These are phyloP conservation scores for Sweltsa coloradensis DNA, from an alignment of 1,140 invertebrate genomes.

Conservation along the genomic window DNA sequence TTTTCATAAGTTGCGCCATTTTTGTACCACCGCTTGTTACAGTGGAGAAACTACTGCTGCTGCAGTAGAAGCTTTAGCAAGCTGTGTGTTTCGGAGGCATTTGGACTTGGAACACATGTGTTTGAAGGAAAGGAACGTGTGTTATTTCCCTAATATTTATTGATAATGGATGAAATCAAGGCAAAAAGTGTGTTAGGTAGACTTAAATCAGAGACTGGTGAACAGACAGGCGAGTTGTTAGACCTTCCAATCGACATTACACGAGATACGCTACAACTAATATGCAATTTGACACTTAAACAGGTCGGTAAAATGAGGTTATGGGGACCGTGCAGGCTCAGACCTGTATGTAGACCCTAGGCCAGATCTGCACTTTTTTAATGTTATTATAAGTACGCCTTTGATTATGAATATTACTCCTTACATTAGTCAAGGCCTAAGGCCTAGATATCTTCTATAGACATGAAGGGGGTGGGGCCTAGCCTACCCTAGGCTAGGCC, in stretches of 20 bases:
- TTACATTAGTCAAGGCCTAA: neutral
- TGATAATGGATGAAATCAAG: slow-evolving; percentile 15
- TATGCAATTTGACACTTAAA: slow-evolving; percentile 82
- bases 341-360: neutral
- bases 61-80: too few species aligned
- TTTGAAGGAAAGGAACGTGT: too few species aligned
- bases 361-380: neutral
- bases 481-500: too few species aligned
- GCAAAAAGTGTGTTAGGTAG: slow-evolving; percentile 43
- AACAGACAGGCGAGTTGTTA: slow-evolving; percentile 67
- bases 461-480: too few species aligned
- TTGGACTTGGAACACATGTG: too few species aligned
- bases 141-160: too few species aligned
- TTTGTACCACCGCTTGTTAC: too few species aligned
- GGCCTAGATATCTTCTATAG: too few species aligned
- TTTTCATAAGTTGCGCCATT: too few species aligned
- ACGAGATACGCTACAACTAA: slow-evolving; percentile 68
- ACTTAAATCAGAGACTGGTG: slow-evolving; percentile 80
- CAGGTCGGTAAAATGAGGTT: slow-evolving; percentile 38
- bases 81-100: too few species aligned
- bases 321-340: neutral
- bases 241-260: slow-evolving; percentile 64
- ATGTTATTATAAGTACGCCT: neutral
- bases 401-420: neutral
- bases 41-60: too few species aligned